Percentiles rank a stretch among this genome's conserved stretches.
These are phyloP conservation scores for Cynopterus sphinx DNA, from an alignment of 2,797 vertebrate species.

Conservation along the genomic window DNA sequence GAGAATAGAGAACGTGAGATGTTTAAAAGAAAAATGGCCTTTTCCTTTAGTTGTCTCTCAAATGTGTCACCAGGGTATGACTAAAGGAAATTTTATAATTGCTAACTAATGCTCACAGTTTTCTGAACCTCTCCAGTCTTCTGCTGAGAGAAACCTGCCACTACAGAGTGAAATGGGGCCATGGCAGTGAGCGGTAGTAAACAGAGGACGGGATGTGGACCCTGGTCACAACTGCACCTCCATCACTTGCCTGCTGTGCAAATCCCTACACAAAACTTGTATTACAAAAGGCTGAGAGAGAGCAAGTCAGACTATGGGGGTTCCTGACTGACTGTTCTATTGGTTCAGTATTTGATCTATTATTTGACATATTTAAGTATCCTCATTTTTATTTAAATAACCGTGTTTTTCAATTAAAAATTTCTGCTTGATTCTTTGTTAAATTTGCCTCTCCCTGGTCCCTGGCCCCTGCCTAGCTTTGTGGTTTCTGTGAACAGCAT, in stretches of 20 bases:
- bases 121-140: not conserved
- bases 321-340: not conserved
- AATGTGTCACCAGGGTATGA: not conserved
- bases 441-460: not conserved
- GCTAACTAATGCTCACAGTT: not conserved
- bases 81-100: not conserved
- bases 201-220: not conserved
- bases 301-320: not conserved
- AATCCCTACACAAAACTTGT: not conserved
- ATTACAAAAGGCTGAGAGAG: not conserved
- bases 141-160: not conserved
- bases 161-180: not conserved
- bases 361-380: not conserved
- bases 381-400: slow-evolving; percentile 46
- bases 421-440: slow-evolving; percentile 10
- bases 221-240: not conserved
- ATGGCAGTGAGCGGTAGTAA: not conserved
- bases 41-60: not conserved
- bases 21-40: not conserved
- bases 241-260: not conserved
- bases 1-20: not conserved
- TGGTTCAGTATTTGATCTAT: not conserved
- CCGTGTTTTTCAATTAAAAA: not conserved
- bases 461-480: not conserved
- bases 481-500: not conserved